phyloP scores from a whole-genome alignment of 2,113 vertebrate species.

The Forbesichthys agassizii region DNA sequence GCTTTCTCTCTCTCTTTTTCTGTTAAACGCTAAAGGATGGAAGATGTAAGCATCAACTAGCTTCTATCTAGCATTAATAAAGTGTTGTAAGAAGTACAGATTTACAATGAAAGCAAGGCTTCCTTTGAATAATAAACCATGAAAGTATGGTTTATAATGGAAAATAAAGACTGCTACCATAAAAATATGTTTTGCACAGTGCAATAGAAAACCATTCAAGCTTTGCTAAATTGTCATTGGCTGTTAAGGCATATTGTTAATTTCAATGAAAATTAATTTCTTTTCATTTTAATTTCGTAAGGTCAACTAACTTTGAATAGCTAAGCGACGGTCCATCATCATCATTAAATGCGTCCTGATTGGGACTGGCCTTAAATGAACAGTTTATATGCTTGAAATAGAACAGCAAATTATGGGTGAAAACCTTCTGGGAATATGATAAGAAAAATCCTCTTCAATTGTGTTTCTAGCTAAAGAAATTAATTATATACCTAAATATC shows the following conservation, averaged over 20 bases:
- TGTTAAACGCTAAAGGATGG: too few species aligned
- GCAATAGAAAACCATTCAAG: constrained; percentile 61
- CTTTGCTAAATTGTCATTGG: constrained; percentile 57
- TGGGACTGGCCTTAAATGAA: constrained; percentile 66
- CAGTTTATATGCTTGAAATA: constrained; percentile 72
- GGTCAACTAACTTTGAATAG: constrained; percentile 77
- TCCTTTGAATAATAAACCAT: constrained; percentile 11
- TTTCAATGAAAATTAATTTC: constrained; percentile 78
- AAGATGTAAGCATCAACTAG: too few species aligned
- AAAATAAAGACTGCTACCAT: constrained; percentile 9
- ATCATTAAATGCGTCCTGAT: constrained; percentile 76
- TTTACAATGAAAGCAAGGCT: constrained; percentile 12
- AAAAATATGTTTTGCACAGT: constrained; percentile 30
- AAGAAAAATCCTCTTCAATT: constrained; percentile 76
- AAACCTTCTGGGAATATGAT: constrained; percentile 74
- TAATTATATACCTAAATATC: constrained; percentile 78
- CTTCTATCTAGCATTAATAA: too few species aligned
- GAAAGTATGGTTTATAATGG: constrained; percentile 21
- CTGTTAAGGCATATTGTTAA: constrained; percentile 70
- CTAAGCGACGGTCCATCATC: constrained; percentile 63
- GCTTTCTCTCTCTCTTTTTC: background rate
- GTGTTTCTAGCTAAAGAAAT: constrained; percentile 75
- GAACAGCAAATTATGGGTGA: constrained; percentile 73
- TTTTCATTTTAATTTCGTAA: constrained; percentile 74
- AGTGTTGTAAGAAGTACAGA: too few species aligned